phyloP scores from a whole-genome alignment of 2,888 invertebrate species.

The Parthenolecanium corni region DNA sequence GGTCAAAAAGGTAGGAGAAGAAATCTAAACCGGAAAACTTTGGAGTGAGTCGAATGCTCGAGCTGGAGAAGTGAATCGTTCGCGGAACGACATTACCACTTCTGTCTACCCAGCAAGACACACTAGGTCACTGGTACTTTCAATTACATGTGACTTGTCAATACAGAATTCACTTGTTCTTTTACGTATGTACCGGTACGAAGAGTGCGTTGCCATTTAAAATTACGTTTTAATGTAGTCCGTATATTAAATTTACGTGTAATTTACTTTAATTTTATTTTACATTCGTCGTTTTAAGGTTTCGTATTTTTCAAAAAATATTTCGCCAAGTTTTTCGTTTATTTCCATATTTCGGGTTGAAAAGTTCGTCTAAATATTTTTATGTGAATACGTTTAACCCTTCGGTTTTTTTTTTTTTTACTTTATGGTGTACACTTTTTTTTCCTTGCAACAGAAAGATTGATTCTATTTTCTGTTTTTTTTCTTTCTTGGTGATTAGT shows the following conservation, averaged over 20 bases:
- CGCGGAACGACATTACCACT: conserved; percentile 6
- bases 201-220: background rate
- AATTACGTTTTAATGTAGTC: background rate
- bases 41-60: too few species aligned
- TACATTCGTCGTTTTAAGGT: background rate
- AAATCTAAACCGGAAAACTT: too few species aligned
- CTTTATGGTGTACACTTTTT: too few species aligned
- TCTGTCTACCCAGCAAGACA: background rate
- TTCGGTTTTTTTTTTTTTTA: too few species aligned
- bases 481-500: too few species aligned
- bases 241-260: background rate
- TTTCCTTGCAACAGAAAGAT: too few species aligned
- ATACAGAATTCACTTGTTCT: conserved; percentile 20
- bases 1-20: too few species aligned
- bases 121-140: conserved; percentile 23
- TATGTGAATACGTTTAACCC: too few species aligned
- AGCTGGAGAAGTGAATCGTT: conserved; percentile 5
- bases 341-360: background rate
- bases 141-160: conserved; percentile 21
- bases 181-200: conserved; percentile 11
- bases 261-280: background rate
- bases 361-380: background rate
- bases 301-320: background rate
- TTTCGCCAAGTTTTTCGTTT: background rate
- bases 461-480: too few species aligned